Conservation (phyloP, 1,140 invertebrate genomes). For the Ostrea edulis region DNA sequence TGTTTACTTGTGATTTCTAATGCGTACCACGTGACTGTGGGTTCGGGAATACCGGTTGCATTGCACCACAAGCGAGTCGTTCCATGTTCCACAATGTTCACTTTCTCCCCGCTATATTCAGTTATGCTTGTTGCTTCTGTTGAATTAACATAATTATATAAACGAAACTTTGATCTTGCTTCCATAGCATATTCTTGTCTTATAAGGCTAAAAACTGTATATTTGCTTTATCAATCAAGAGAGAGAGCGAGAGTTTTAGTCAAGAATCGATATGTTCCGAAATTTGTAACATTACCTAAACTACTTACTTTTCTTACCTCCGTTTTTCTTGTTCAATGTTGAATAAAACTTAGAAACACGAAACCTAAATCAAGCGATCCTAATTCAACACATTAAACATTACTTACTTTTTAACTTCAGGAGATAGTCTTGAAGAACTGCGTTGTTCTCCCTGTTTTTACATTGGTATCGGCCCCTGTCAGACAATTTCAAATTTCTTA, state of each 20-base stretch:
- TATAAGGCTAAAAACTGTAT: not conserved
- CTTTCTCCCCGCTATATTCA: not conserved
- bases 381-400: not conserved
- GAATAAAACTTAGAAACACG: not conserved
- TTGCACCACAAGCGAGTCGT: slow-evolving; percentile 13
- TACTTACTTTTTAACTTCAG: not conserved
- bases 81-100: not conserved
- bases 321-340: not conserved
- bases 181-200: not conserved
- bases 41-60: slow-evolving; percentile 44
- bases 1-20: not conserved
- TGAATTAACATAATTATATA: not conserved
- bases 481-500: not conserved
- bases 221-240: not conserved
- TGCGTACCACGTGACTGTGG: slow-evolving; percentile 43
- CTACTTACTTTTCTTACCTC: too few relatives aligned
- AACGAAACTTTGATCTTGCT: not conserved
- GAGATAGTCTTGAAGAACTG: not conserved
- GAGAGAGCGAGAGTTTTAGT: too few relatives aligned
- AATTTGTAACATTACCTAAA: not conserved
- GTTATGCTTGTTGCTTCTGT: not conserved
- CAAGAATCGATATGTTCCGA: not conserved
- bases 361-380: not conserved
- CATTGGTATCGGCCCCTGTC: not conserved
- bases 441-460: not conserved